Evolutionary conservation across 2,797 vertebrate genomes (phyloP).

Genomic region (Peromyscus attwateri): DNA sequence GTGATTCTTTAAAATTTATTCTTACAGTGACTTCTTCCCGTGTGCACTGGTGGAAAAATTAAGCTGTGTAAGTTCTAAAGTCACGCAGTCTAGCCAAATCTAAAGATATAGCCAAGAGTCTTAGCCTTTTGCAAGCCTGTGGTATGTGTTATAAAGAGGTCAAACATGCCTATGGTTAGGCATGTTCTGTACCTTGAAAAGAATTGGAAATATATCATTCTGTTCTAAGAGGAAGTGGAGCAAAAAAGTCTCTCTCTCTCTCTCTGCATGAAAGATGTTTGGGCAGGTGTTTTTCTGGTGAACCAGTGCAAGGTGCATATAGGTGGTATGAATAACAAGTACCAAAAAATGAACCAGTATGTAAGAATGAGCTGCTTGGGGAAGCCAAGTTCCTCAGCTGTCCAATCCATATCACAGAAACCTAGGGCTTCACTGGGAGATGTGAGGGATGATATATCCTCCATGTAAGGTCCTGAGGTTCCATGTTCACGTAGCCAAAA

Average conservation of each 20-base stretch:
- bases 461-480: not conserved
- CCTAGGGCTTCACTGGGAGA: not conserved
- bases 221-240: not conserved
- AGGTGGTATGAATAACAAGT: not conserved
- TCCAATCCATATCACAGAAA: not conserved
- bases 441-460: not conserved
- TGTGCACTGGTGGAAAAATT: slow-evolving; percentile 73
- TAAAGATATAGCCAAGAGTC: slow-evolving; percentile 39
- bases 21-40: slow-evolving; percentile 54
- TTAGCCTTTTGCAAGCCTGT: not conserved
- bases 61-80: slow-evolving; percentile 75
- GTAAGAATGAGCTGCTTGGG: not conserved
- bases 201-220: not conserved
- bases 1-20: slow-evolving; percentile 81
- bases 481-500: not conserved
- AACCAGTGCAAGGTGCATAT: not conserved
- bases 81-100: not conserved
- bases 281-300: not conserved
- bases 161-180: not conserved
- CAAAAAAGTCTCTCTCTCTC: not conserved
- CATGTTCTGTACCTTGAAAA: not conserved
- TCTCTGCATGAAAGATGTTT: not conserved
- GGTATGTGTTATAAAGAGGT: not conserved
- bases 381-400: not conserved
- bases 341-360: not conserved